phyloP scores from a whole-genome alignment of 2,888 invertebrate genomes.

The Anodontia alba region DNA sequence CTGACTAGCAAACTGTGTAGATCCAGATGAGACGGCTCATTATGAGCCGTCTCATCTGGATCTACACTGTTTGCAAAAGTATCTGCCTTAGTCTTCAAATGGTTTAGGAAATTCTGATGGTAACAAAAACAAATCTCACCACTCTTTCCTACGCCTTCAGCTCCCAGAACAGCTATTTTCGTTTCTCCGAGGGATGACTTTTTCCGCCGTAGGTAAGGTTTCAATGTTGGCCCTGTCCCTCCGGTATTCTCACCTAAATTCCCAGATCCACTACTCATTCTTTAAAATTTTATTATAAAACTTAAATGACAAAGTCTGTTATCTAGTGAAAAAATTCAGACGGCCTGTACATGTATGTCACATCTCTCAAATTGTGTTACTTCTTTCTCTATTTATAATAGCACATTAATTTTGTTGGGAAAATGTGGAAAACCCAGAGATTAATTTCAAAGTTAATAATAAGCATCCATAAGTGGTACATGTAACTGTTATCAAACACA shows the following conservation, averaged over 20 bases:
- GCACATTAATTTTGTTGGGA: neutral
- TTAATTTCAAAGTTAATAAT: neutral
- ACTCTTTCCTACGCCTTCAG: conserved; percentile 79
- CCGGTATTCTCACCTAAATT: conserved; percentile 42
- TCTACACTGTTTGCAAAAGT: too few species aligned
- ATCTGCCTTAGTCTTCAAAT: too few species aligned
- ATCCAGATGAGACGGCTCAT: too few species aligned
- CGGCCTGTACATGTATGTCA: too few species aligned
- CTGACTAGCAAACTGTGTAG: too few species aligned
- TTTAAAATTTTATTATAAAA: neutral
- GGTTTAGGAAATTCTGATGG: neutral
- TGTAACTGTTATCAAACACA: too few species aligned
- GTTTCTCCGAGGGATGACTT: conserved; percentile 81
- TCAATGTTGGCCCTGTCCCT: conserved; percentile 66
- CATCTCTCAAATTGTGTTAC: neutral
- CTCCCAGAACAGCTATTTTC: conserved; percentile 79
- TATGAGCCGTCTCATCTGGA: too few species aligned
- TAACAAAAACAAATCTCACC: conserved; percentile 66
- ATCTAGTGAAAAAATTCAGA: neutral
- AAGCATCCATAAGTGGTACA: too few species aligned
- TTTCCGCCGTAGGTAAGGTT: conserved; percentile 78
- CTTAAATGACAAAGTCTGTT: neutral
- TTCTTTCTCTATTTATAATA: neutral
- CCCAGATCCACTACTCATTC: conserved; percentile 43
- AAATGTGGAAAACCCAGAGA: neutral